phyloP scores from a whole-genome alignment of 2,888 invertebrate species.

The Lagria hirta region DNA sequence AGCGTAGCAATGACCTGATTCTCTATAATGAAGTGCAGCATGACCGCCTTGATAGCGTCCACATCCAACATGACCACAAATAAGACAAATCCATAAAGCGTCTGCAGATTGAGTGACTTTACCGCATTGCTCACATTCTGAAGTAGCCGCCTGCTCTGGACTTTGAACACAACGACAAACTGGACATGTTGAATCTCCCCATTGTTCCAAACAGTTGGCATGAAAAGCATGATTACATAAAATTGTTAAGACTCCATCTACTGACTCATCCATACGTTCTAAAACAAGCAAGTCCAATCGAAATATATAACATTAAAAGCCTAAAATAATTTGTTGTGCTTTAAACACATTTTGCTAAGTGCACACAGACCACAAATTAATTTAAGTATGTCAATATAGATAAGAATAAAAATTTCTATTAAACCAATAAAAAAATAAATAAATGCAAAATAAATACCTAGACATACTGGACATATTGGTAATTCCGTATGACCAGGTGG shows the following conservation, averaged over 20 bases:
- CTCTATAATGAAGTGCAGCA: slow-evolving; percentile 92
- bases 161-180: slow-evolving; percentile 82
- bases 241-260: slow-evolving; percentile 95
- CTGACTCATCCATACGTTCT: slow-evolving; percentile 98
- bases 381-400: no score
- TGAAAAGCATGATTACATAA: slow-evolving; percentile 99
- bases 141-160: slow-evolving; percentile 60
- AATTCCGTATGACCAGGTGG: slow-evolving; percentile 86
- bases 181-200: slow-evolving; percentile 97
- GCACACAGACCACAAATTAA: no score
- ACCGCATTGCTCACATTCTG: slow-evolving; percentile 62
- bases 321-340: no score
- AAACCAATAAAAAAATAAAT: no score
- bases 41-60: slow-evolving; percentile 81
- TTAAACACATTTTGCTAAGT: no score
- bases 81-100: slow-evolving; percentile 96
- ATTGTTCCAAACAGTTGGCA: slow-evolving; percentile 90
- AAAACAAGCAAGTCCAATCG: slow-evolving; percentile 48
- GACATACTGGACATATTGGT: slow-evolving; percentile 95
- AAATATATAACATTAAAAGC: no score
- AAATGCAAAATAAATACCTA: no score
- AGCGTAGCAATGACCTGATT: slow-evolving; percentile 96
- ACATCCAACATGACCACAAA: slow-evolving; percentile 98
- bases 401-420: no score
- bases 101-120: slow-evolving; percentile 63